phyloP scores from a whole-genome alignment of 2,888 invertebrate species.

The Patella pellucida region DNA sequence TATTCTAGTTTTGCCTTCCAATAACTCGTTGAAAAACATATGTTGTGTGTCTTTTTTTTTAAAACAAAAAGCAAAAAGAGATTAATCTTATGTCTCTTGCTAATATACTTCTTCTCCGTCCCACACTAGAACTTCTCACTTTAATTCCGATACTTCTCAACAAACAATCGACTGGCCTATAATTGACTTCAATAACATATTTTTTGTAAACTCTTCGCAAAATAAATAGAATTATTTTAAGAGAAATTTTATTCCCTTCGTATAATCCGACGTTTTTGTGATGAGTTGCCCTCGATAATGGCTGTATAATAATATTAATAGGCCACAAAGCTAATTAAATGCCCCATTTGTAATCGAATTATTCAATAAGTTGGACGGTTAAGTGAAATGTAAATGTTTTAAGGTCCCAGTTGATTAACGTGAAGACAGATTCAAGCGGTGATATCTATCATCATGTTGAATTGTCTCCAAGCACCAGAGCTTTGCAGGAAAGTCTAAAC shows the following conservation, averaged over 20 bases:
- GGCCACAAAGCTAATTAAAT: slow-evolving; percentile 10
- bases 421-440: not conserved
- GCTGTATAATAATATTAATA: slow-evolving; percentile 1
- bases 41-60: too few species aligned
- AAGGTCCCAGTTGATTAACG: not conserved
- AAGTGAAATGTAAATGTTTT: slow-evolving; percentile 10
- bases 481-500: slow-evolving; percentile 7
- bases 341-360: not conserved
- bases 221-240: not conserved
- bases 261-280: not conserved
- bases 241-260: not conserved
- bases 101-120: too few species aligned
- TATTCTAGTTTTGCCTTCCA: too few species aligned
- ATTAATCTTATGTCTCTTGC: too few species aligned
- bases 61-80: too few species aligned
- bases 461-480: slow-evolving; percentile 9
- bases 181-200: too few species aligned
- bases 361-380: not conserved
- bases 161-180: too few species aligned
- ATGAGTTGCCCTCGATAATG: not conserved
- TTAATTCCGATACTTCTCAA: too few species aligned
- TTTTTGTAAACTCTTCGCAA: too few species aligned
- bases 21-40: too few species aligned
- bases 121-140: too few species aligned
- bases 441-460: slow-evolving; percentile 9